Evolutionary conservation across 2,888 invertebrate species (phyloP).

Genomic region (Herminia tarsipennalis): DNA sequence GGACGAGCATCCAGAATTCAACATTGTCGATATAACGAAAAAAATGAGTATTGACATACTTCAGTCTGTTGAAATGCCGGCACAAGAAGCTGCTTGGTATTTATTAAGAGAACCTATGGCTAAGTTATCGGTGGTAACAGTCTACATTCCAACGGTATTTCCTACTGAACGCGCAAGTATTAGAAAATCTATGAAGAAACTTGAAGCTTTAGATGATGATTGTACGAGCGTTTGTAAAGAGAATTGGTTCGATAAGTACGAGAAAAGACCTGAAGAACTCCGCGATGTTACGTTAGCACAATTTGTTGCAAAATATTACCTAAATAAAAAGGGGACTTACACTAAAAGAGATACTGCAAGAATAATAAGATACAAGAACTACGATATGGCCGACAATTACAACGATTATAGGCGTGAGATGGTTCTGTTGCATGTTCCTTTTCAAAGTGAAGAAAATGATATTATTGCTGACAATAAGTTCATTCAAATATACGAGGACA

Average conservation of each 20-base stretch:
- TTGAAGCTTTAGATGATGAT: slow-evolving; percentile 49
- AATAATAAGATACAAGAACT: slow-evolving; percentile 57
- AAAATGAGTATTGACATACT: slow-evolving; percentile 40
- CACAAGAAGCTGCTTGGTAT: slow-evolving; percentile 64
- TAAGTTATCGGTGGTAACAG: slow-evolving; percentile 28
- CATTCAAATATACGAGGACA: slow-evolving; percentile 50
- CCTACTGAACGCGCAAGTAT: slow-evolving; percentile 54
- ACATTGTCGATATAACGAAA: slow-evolving; percentile 40
- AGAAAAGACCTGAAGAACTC: slow-evolving; percentile 58
- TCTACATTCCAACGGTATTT: slow-evolving; percentile 46
- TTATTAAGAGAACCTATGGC: slow-evolving; percentile 43
- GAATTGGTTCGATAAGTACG: slow-evolving; percentile 64
- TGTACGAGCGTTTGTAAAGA: slow-evolving; percentile 63
- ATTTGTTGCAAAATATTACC: slow-evolving; percentile 56
- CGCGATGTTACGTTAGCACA: slow-evolving; percentile 54
- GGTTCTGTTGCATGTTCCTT: slow-evolving; percentile 57
- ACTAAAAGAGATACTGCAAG: slow-evolving; percentile 38
- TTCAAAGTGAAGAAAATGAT: slow-evolving; percentile 56
- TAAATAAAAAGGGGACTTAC: slow-evolving; percentile 35
- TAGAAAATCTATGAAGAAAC: slow-evolving; percentile 56
- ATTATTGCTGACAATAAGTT: slow-evolving; percentile 55
- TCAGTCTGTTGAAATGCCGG: slow-evolving; percentile 42
- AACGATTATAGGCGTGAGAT: slow-evolving; percentile 59
- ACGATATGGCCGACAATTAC: slow-evolving; percentile 51
- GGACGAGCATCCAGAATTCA: slow-evolving; percentile 44